Conservation (phyloP, 2,797 vertebrate genomes). For the Enteromius anoplus region DNA sequence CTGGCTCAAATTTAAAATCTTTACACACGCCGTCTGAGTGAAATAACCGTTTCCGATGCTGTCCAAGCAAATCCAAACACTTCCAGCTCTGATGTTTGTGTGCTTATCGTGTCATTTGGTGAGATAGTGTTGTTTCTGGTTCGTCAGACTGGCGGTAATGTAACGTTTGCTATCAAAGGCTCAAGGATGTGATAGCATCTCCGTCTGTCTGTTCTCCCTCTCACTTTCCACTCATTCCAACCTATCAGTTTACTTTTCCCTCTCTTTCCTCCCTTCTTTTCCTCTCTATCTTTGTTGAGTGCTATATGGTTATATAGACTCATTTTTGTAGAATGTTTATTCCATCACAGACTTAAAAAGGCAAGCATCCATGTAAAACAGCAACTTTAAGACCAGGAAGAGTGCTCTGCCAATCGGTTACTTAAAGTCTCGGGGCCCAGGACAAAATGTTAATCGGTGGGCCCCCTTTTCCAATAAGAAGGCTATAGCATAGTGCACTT, state of each 20-base stretch:
- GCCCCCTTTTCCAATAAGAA: conserved; percentile 24
- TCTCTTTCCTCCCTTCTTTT: conserved; percentile 45
- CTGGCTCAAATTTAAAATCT: conserved; percentile 14
- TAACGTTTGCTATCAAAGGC: conserved; percentile 32
- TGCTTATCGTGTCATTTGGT: conserved; percentile 11
- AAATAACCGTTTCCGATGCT: conserved; percentile 15
- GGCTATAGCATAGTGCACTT: conserved; percentile 29
- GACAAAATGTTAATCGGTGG: conserved; percentile 42
- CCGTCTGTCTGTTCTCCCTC: conserved; percentile 37
- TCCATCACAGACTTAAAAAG: background rate
- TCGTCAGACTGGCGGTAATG: conserved; percentile 3
- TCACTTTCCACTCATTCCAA: conserved; percentile 64
- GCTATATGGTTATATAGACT: background rate
- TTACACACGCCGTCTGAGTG: background rate
- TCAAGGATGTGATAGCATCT: conserved; percentile 27
- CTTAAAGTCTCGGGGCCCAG: conserved; percentile 4
- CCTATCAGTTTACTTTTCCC: conserved; percentile 27
- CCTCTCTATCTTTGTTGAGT: conserved; percentile 44
- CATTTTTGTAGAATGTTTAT: background rate
- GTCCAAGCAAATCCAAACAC: conserved; percentile 31
- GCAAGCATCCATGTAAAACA: conserved; percentile 18
- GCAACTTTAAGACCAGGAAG: conserved; percentile 13
- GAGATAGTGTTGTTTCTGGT: conserved; percentile 27
- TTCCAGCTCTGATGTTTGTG: conserved; percentile 37
- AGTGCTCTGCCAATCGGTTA: conserved; percentile 51